Conservation (phyloP, 2,888 invertebrate genomes). For the Harpalus rubripes region DNA sequence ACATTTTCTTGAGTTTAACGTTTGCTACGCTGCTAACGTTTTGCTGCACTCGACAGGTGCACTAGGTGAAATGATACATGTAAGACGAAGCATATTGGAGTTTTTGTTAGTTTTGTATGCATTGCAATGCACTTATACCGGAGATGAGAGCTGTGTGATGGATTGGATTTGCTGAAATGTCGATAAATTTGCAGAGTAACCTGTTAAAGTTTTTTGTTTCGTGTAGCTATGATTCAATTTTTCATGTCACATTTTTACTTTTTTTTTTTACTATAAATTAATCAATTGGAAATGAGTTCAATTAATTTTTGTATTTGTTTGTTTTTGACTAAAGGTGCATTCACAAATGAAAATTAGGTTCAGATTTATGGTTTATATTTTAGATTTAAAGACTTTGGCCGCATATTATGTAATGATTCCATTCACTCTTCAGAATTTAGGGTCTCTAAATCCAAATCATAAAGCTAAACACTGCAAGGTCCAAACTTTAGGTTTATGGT, state of each 20-base stretch:
- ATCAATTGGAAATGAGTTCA: neutral
- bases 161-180: conserved; percentile 10
- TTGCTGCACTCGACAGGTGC: conserved; percentile 34
- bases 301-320: too few species aligned
- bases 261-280: neutral
- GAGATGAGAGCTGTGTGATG: conserved; percentile 1
- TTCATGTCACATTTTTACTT: neutral
- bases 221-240: neutral
- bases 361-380: too few species aligned
- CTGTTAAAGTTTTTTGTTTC: conserved; percentile 1
- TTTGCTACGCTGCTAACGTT: neutral
- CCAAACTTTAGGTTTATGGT: too few species aligned
- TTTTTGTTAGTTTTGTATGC: conserved; percentile 19
- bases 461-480: too few species aligned
- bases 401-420: too few species aligned
- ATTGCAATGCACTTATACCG: neutral
- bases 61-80: conserved; percentile 21
- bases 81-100: neutral
- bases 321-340: too few species aligned
- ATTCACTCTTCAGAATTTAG: too few species aligned
- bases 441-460: too few species aligned
- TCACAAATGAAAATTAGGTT: too few species aligned
- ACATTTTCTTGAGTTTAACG: conserved; percentile 16
- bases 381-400: too few species aligned
- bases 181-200: conserved; percentile 2